phyloP scores from a whole-genome alignment of 2,113 vertebrate genomes.

The Prunella himalayana region DNA sequence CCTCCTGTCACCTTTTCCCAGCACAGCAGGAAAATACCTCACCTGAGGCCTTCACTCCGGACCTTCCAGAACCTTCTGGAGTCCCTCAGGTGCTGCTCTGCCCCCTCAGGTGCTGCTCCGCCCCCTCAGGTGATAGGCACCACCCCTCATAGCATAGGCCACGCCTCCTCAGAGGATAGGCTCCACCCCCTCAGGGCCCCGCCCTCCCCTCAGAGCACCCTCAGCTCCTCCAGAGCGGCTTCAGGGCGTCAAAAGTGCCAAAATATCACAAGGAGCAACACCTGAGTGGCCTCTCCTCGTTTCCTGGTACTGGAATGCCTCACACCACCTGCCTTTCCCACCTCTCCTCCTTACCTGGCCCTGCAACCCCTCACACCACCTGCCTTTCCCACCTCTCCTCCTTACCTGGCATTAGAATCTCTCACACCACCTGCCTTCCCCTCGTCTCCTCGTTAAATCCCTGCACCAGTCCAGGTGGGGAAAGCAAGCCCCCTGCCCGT shows the following conservation, averaged over 20 bases:
- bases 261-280: accelerated
- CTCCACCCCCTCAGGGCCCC: not conserved
- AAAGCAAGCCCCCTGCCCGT: accelerated
- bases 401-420: accelerated
- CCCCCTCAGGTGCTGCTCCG: not conserved
- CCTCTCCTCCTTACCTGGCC: not conserved
- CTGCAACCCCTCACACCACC: not conserved
- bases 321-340: too few relatives aligned
- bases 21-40: accelerated
- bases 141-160: too few relatives aligned
- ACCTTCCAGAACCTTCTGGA: not conserved
- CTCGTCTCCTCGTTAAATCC: not conserved
- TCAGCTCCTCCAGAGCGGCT: accelerated
- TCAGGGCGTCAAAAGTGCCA: accelerated
- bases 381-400: not conserved
- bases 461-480: not conserved
- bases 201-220: not conserved
- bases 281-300: accelerated
- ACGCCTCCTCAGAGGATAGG: too few relatives aligned
- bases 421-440: not conserved
- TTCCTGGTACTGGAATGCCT: too few relatives aligned
- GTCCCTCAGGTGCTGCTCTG: accelerated
- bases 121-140: too few relatives aligned
- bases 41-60: accelerated
- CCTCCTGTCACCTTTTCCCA: too few relatives aligned